Evolutionary conservation across 2,113 vertebrate species (phyloP).

Genomic region (Oncorhynchus kisutch): DNA sequence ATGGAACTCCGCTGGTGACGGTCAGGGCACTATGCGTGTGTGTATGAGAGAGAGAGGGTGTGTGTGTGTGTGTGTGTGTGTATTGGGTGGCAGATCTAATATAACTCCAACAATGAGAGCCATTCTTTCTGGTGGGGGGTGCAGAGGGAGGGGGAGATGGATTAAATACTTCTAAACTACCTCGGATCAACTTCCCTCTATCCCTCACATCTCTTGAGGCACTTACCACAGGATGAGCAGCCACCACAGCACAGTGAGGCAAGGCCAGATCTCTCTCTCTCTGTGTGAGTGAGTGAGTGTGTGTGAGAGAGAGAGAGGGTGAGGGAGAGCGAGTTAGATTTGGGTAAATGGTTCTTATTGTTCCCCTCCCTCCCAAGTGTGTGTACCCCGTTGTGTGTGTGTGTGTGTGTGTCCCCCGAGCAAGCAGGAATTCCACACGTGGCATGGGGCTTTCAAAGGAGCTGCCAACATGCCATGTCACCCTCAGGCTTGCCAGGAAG

Average conservation of each 20-base stretch:
- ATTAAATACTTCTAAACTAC: neutral
- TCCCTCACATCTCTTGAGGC: neutral
- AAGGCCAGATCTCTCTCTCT: neutral
- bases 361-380: neutral
- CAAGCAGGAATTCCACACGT: conserved; percentile 1
- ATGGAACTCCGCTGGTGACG: too few relatives aligned
- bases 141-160: neutral
- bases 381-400: conserved; percentile 11
- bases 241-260: neutral
- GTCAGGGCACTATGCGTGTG: neutral
- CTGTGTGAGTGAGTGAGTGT: neutral
- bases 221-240: neutral
- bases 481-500: conserved; percentile 1
- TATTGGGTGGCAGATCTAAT: neutral
- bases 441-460: conserved; percentile 10
- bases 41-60: neutral
- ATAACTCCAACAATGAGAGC: neutral
- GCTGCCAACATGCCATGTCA: conserved; percentile 5
- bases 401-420: neutral
- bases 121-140: neutral
- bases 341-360: conserved; percentile 6
- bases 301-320: neutral
- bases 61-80: neutral
- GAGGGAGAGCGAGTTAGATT: neutral
- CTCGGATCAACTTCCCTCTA: too few relatives aligned